phyloP scores from a whole-genome alignment of 2,797 vertebrate genomes.

The Protosalanx chinensis region DNA sequence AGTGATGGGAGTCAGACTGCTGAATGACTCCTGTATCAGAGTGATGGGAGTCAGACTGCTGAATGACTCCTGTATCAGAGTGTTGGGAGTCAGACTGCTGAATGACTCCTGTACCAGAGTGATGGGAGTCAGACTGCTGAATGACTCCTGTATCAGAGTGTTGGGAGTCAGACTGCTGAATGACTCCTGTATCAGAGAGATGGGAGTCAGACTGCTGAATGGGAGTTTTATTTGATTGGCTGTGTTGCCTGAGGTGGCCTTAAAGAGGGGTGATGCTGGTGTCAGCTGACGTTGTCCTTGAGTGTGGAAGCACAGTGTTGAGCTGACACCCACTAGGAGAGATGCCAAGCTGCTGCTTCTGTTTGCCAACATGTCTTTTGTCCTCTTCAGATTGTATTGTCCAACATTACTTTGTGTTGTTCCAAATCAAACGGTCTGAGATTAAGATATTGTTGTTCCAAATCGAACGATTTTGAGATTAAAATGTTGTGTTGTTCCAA shows the following conservation, averaged over 20 bases:
- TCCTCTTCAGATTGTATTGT: slow-evolving; percentile 13
- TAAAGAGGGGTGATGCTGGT: slow-evolving; percentile 26
- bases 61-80: slow-evolving; percentile 2
- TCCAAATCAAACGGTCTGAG: slow-evolving; percentile 8
- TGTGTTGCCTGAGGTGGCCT: slow-evolving; percentile 25
- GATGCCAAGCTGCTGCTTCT: neutral
- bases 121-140: no score
- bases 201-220: no score
- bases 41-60: neutral
- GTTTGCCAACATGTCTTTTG: slow-evolving; percentile 14
- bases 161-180: no score
- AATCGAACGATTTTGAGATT: slow-evolving; percentile 17
- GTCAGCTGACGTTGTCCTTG: neutral
- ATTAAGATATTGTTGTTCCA: slow-evolving; percentile 14
- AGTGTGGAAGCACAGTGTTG: no score
- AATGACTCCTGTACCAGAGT: no score
- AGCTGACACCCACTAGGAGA: no score
- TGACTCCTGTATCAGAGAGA: no score
- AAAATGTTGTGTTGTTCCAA: slow-evolving; percentile 7
- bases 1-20: neutral
- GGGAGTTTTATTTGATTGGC: neutral
- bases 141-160: no score
- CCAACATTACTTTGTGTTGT: slow-evolving; percentile 25
- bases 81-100: no score
- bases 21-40: neutral